Conservation (phyloP, 2,888 invertebrate genomes). For the Harmothoe impar region DNA sequence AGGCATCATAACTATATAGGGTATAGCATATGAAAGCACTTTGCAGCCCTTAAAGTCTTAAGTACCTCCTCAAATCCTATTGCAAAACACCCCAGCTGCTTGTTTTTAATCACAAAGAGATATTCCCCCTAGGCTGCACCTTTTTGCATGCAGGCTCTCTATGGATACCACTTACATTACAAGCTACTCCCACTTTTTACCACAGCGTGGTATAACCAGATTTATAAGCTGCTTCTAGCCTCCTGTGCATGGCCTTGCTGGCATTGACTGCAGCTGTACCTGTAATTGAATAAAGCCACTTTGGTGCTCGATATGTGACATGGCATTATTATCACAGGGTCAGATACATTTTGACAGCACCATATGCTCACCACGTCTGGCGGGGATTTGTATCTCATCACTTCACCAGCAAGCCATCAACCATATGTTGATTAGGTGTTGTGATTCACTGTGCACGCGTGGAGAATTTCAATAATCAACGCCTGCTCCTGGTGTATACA, state of each 20-base stretch:
- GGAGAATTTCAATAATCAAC: constrained; percentile 20
- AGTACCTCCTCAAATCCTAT: too few species aligned
- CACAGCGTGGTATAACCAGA: neutral
- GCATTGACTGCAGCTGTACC: neutral
- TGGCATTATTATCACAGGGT: neutral
- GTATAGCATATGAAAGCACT: too few species aligned
- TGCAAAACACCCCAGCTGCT: too few species aligned
- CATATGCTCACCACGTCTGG: constrained; percentile 7
- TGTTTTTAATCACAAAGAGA: too few species aligned
- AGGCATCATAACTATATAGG: too few species aligned
- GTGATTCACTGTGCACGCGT: neutral
- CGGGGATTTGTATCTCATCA: constrained; percentile 39
- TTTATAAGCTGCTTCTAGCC: neutral
- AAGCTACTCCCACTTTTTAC: neutral
- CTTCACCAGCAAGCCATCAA: neutral
- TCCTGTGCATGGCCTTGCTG: neutral
- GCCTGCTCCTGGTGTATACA: neutral
- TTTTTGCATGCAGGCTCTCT: neutral
- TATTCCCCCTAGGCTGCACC: too few species aligned
- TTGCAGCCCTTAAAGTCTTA: too few species aligned
- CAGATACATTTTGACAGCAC: constrained; percentile 8
- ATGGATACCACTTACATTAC: constrained; percentile 3
- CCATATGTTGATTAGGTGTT: neutral
- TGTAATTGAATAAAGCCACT: constrained; percentile 35
- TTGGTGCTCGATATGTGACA: neutral